phyloP scores from a whole-genome alignment of 2,797 vertebrate genomes.

The Enteromius argenteus region DNA sequence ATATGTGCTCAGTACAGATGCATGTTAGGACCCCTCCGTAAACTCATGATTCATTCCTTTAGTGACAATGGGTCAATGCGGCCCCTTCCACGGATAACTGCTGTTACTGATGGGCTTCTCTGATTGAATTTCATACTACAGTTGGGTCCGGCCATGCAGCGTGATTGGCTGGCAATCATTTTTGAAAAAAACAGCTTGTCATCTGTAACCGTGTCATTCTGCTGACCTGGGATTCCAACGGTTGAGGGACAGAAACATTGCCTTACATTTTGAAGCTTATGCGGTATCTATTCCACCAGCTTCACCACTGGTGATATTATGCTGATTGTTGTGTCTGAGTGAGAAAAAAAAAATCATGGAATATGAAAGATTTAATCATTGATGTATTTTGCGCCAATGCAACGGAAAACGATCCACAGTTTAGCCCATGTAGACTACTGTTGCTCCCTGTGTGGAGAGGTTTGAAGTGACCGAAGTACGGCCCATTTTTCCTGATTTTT shows the following conservation, averaged over 20 bases:
- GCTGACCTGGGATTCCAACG: neutral
- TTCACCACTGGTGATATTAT: neutral
- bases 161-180: conserved; percentile 18
- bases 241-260: neutral
- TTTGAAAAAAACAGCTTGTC: conserved; percentile 14
- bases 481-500: too few species aligned
- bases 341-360: neutral
- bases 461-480: neutral
- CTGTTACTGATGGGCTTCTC: conserved; percentile 10
- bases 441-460: neutral
- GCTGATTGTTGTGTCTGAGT: too few species aligned
- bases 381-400: neutral
- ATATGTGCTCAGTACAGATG: conserved; percentile 8
- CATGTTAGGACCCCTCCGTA: conserved; percentile 11
- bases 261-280: neutral
- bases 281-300: neutral
- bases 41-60: conserved; percentile 17
- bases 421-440: neutral
- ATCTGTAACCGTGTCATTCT: conserved; percentile 12
- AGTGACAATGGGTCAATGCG: neutral
- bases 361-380: neutral
- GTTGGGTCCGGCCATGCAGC: neutral
- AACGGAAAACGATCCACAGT: neutral
- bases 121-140: neutral
- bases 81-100: neutral